Conservation (phyloP, 2,113 vertebrate genomes). For the Gadus chalcogrammus region DNA sequence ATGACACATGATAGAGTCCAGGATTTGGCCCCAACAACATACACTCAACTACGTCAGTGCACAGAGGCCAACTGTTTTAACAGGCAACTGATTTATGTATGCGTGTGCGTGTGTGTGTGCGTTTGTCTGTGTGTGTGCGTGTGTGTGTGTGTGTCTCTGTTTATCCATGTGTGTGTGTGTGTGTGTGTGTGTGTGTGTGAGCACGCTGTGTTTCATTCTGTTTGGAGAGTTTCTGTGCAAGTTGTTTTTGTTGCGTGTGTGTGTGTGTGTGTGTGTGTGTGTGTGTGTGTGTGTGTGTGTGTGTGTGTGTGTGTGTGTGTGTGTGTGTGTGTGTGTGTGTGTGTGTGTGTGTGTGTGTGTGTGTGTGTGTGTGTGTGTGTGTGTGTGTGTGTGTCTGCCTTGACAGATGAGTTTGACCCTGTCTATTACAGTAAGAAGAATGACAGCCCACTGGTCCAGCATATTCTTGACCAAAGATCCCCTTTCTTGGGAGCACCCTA, state of each 20-base stretch:
- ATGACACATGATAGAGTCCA: slow-evolving; percentile 55
- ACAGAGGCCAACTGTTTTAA: slow-evolving; percentile 5
- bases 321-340: neutral
- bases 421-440: no score
- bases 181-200: neutral
- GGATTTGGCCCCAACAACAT: slow-evolving; percentile 30
- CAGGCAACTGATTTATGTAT: no score
- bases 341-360: neutral
- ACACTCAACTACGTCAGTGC: slow-evolving; percentile 13
- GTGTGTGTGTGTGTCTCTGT: neutral
- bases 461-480: neutral
- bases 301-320: no score
- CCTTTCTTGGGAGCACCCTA: no score
- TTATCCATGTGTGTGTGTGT: no score
- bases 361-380: slow-evolving; percentile 5
- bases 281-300: no score
- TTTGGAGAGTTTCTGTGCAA: neutral
- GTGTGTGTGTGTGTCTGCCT: neutral
- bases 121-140: no score
- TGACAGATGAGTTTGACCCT: neutral
- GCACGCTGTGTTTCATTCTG: neutral
- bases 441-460: slow-evolving; percentile 1
- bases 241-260: no score
- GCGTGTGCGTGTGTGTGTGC: no score
- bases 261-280: no score